Evolutionary conservation across 2,888 invertebrate species (phyloP), one percentile per base, ranked within the genome.

Genomic region (Mycalesis mineus): DNA sequence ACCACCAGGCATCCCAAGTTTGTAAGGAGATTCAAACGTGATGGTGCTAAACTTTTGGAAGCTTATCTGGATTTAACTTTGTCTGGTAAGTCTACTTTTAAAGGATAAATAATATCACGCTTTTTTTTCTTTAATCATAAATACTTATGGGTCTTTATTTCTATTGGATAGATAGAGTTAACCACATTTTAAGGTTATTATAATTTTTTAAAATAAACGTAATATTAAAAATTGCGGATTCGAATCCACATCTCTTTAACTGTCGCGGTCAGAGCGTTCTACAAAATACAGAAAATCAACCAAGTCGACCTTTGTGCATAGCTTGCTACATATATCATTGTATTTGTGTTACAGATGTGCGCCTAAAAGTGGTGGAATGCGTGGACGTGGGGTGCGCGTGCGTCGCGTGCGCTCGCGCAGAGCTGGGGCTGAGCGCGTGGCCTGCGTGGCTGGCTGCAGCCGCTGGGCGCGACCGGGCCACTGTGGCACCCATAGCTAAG

Each of bases 321-420:
- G n/a, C n/a, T n/a, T n/a, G n/a, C n/a, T n/a, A n/a, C n/a, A n/a
- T n/a, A n/a, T n/a, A n/a, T n/a, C n/a, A n/a, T n/a, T n/a, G n/a
- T n/a, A n/a, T n/a, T n/a, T 22, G 22, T 5, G n/a, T 41, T 17
- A 0, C 77, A 88, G 88, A 88, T 36, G 87, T 86, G 1, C 86
- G 88, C 0, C 78, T 88, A 9, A 87, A 84, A 53, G 80, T 81
- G 47, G 77, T 86, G 63, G 83, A 81, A 61, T 73, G 78, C 13
- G 85, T 77, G 63, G 82, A 81, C 56, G 85, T 88, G 65, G 88
- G 87, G 0, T 82, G 87, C 59, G 88, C 88, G 42, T 87, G 88
- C 68, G 82, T 88, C 64, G 84, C 85, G 61, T 86, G 86, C 72
- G 87, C 87, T 1, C 82, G 88, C 65, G 84, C 84, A 0, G 84